Conservation (phyloP, 2,113 vertebrate species). For the Lates calcarifer region DNA sequence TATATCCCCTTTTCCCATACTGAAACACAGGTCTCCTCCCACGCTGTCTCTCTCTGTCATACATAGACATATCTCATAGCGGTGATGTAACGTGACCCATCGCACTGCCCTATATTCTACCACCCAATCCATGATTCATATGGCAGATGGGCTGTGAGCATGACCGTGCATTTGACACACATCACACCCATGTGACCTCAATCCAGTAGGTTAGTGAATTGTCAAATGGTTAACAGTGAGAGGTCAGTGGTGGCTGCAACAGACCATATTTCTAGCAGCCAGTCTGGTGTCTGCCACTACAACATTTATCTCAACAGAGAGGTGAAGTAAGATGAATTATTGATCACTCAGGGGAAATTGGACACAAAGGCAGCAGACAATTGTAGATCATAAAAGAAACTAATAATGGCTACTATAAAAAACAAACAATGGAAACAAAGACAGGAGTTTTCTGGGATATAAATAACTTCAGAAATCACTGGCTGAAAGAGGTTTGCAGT, state of each 20-base stretch:
- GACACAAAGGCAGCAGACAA: not conserved
- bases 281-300: not conserved
- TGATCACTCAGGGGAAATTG: conserved; percentile 16
- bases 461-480: not conserved
- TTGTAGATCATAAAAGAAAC: not conserved
- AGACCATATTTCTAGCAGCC: not conserved
- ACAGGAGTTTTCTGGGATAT: not conserved
- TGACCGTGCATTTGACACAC: conserved; percentile 35
- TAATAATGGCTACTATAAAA: not conserved
- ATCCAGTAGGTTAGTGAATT: conserved; percentile 24
- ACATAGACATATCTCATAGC: conserved; percentile 25
- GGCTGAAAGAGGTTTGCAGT: not conserved
- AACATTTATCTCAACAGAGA: conserved; percentile 9
- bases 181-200: conserved; percentile 25
- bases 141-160: conserved; percentile 40
- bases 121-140: conserved; percentile 45
- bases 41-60: conserved; percentile 29
- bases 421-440: not conserved
- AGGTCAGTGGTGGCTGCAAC: conserved; percentile 1
- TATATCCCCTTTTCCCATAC: not conserved
- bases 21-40: conserved; percentile 23
- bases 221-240: conserved; percentile 30
- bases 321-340: conserved; percentile 23
- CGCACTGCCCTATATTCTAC: conserved; percentile 40
- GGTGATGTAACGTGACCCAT: conserved; percentile 43